Evolutionary conservation across 2,113 vertebrate species (phyloP).

Genomic region (Ageneiosus marmoratus): DNA sequence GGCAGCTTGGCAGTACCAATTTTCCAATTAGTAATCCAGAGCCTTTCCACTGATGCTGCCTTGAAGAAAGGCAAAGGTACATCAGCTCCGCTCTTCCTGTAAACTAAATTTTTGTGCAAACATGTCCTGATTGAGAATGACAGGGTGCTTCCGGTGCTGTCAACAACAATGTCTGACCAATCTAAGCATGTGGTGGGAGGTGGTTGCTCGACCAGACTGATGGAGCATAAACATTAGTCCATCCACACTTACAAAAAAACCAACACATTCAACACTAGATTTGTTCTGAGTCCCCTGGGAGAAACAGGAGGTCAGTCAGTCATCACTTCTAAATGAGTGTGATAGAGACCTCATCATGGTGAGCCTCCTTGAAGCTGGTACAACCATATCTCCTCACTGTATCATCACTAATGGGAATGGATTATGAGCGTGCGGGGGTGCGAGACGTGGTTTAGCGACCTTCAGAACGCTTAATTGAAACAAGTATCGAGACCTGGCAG

Average conservation of each 20-base stretch:
- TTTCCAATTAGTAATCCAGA: neutral
- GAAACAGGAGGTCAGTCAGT: conserved; percentile 36
- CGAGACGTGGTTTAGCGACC: conserved; percentile 97
- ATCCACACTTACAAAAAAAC: conserved; percentile 74
- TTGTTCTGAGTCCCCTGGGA: conserved; percentile 32
- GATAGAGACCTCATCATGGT: conserved; percentile 75
- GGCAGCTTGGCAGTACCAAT: neutral
- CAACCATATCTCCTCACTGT: conserved; percentile 74
- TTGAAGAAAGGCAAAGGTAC: neutral
- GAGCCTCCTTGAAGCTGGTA: conserved; percentile 65
- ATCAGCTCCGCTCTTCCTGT: neutral
- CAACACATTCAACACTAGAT: conserved; percentile 66
- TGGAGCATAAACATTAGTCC: conserved; percentile 77
- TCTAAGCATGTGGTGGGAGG: conserved; percentile 50
- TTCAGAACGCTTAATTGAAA: conserved; percentile 99
- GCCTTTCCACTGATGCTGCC: neutral
- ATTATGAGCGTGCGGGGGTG: conserved; percentile 89
- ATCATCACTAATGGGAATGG: conserved; percentile 98
- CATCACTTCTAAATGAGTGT: conserved; percentile 44
- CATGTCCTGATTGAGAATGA: conserved; percentile 38
- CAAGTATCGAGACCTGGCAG: conserved; percentile 98
- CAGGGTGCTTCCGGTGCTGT: conserved; percentile 51
- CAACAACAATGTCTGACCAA: conserved; percentile 39
- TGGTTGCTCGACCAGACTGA: conserved; percentile 66
- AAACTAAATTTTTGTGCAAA: neutral